Base-by-base conservation (phyloP, 2,888 invertebrate species). In the Glyphotaelius pellucidus region DNA sequence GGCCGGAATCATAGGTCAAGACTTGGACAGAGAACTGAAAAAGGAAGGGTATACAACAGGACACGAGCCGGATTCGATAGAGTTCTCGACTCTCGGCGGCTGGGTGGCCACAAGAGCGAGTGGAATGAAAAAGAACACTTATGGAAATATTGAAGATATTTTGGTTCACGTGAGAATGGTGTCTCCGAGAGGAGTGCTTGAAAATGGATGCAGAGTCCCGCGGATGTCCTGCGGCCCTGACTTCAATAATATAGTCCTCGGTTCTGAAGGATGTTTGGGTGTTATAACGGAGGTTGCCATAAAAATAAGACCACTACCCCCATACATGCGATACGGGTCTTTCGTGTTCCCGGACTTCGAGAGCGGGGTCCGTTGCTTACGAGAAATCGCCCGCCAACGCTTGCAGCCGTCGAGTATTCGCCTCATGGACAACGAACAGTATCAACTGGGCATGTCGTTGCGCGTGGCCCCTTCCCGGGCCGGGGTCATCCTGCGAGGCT, bases 121-220 rank as follows among this genome's bases (percentile, higher is more conserved):
- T n/a, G 99, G 99, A 91, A 99, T 99, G 99, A 99, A 99, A 96
- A 99, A 99, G 95, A 99, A 99, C 95, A 97, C 98, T 0, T 99
- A 99, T 94, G 99, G 99, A 0, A 99, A 99, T 94, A 99, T 99
- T 93, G 99, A 99, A 95, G 99, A 99, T 94, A 96, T 99, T 90
- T 95, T 99, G 15, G 98, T 99, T 2, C 98, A 99, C 94, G 97
- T 98, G 0, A 98, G 97, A 95, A 98, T 99, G 97, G 98, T 98
- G 0, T 98, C 98, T 0, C 97, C 98, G 0, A 96, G 96, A 92
- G 99, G 99, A 0, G 98, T 98, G 1, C 95, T 99, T 81, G 98
- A 99, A 95, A 98, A 98, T 94, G 97, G 97, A 91, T 98, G 98
- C 93, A 97, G 98, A 93, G 98, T 98, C 5, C 99, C 99, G 3